Evolutionary conservation across 2,113 vertebrate species (phyloP).

Genomic region (Lichenostomus cassidix): DNA sequence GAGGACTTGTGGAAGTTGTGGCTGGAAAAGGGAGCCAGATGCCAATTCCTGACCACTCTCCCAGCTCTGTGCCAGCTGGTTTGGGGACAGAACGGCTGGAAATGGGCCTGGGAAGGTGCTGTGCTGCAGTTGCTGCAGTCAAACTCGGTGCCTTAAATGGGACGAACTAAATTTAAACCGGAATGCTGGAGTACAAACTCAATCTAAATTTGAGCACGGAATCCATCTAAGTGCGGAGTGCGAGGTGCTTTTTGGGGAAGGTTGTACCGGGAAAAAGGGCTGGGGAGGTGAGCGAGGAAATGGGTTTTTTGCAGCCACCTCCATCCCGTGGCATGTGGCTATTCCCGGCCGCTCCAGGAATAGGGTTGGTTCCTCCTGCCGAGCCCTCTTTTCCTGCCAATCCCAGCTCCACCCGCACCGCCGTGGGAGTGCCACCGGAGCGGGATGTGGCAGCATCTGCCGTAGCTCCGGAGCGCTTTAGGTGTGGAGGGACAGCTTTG

Average conservation of each 20-base stretch:
- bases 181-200: too few relatives aligned
- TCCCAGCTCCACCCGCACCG: background rate
- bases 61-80: background rate
- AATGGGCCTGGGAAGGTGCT: background rate
- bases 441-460: background rate
- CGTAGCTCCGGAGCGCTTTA: background rate
- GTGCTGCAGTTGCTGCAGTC: background rate
- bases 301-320: background rate
- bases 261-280: background rate
- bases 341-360: slow-evolving; percentile 22
- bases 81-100: background rate
- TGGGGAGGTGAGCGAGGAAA: background rate
- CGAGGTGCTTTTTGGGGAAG: slow-evolving; percentile 3
- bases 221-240: background rate
- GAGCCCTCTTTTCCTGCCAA: background rate
- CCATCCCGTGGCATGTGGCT: background rate
- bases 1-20: background rate
- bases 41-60: background rate
- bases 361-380: background rate
- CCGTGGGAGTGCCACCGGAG: background rate
- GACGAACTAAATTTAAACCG: background rate
- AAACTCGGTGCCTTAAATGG: background rate
- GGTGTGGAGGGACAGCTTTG: background rate
- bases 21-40: background rate
- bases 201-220: background rate